Base-by-base conservation (phyloP, 2,888 invertebrate genomes). In the Linnaemya vulpina region DNA sequence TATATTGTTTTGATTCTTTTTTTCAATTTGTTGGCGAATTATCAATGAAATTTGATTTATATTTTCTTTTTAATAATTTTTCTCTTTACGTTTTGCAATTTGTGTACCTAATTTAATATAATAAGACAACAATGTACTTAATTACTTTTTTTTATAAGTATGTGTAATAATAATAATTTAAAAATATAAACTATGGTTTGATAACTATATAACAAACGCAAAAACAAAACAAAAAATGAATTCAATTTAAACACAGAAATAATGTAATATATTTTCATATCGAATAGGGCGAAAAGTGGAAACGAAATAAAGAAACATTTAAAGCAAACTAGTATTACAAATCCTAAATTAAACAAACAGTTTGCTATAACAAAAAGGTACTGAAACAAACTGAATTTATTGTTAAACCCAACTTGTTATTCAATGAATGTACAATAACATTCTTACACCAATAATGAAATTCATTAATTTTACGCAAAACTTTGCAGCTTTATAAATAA, bases 61-160 rank as follows among this genome's bases (percentile, higher is more conserved):
- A 17, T 49, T 38, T 73, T 38, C n/a, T n/a, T 30, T 30, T 3
- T 30, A 30, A 30, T 30, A 30, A 30, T 30, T 30, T 30, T 30
- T 30, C 2, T 30, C 2, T 15, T 22, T 58, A n/a, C n/a, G 20
- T 71, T 30, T 71, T 65, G 53, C 70, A 65, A 78, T 78, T 38
- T 67, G 20, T 77, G 84, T 77, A 81, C 81, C 80, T 84, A 73
- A 84, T 84, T 71, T 74, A 62, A 63, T 68, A 55, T 55, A 75
- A 70, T 51, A 74, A 49, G 20, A 55, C 35, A 68, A 49, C 15
- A 17, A 58, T 75, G 85, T 85, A 85, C 81, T 85, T 82, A 85
- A 82, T 35, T 25, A 55, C 38, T 46, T 25, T 78, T 62, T 55
- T n/a, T 22, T 15, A 4, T 40, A 63, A n/a, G 20, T 51, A 35